Conservation (phyloP, 2,113 vertebrate genomes). For the Salvelinus namaycush region DNA sequence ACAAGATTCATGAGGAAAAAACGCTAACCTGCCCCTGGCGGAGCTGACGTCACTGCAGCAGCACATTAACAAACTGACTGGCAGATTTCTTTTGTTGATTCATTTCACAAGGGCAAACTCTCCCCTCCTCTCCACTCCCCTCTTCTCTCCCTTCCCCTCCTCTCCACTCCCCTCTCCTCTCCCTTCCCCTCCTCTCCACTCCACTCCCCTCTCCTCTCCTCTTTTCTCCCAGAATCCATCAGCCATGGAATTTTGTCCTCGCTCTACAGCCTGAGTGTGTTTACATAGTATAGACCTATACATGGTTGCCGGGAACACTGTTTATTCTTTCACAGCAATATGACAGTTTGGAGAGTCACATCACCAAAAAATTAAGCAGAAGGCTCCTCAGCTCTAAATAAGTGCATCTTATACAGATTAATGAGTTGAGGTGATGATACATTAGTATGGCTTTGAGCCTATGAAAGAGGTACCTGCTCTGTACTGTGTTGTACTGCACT, state of each 20-base stretch:
- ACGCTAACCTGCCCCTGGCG: too few species aligned
- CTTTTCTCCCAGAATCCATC: too few species aligned
- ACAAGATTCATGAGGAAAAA: neutral
- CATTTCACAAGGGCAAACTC: constrained; percentile 60
- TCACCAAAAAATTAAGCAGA: constrained; percentile 3
- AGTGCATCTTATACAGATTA: neutral
- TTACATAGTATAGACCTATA: neutral
- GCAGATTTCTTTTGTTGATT: constrained; percentile 69
- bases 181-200: too few species aligned
- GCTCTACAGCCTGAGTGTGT: neutral
- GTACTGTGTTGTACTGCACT: neutral
- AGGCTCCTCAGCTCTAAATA: neutral
- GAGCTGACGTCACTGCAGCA: constrained; percentile 27
- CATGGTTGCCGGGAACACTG: neutral
- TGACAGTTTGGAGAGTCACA: neutral
- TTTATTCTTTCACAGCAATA: neutral
- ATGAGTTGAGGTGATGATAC: neutral
- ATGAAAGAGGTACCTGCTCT: neutral
- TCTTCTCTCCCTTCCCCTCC: too few species aligned
- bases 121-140: constrained; percentile 6
- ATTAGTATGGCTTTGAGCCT: neutral
- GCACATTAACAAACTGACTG: constrained; percentile 65
- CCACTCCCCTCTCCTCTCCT: too few species aligned
- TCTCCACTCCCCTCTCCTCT: too few species aligned
- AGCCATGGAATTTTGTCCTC: too few species aligned